These are phyloP conservation scores for Schlechtendalia chinensis DNA, from an alignment of 1,140 invertebrate genomes.

Conservation along the genomic window DNA sequence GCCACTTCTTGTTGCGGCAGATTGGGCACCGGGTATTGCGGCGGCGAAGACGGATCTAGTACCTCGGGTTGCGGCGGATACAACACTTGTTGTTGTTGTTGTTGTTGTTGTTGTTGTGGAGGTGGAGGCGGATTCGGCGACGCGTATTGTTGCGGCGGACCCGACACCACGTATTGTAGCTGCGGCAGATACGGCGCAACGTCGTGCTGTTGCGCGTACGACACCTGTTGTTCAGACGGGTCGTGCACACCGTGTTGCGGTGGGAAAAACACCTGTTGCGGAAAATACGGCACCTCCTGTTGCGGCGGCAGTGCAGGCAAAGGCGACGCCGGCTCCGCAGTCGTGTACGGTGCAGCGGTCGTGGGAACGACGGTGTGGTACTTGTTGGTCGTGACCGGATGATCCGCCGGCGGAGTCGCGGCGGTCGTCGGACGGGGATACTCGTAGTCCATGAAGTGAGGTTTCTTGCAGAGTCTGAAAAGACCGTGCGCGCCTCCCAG, in stretches of 20 bases:
- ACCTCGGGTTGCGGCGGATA: too few species aligned
- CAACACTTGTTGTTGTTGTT: too few species aligned
- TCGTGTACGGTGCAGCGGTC: not conserved
- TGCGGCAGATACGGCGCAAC: too few species aligned
- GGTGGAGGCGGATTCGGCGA: too few species aligned
- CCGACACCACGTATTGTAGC: too few species aligned
- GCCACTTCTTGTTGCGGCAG: too few species aligned
- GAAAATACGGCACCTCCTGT: too few species aligned
- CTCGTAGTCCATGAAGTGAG: not conserved
- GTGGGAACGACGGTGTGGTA: not conserved
- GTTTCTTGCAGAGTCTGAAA: not conserved
- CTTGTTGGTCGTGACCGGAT: not conserved
- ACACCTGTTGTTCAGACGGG: not conserved
- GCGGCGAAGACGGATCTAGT: too few species aligned
- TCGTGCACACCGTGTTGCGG: not conserved
- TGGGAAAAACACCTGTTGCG: not conserved
- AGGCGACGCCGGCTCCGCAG: not conserved
- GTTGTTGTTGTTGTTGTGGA: too few species aligned
- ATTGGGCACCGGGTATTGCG: too few species aligned
- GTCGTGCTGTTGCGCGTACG: not conserved
- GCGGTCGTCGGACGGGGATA: not conserved
- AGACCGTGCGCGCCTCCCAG: not conserved
- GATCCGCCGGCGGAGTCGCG: not conserved
- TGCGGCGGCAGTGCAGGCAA: too few species aligned
- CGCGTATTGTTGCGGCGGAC: not conserved